These are phyloP conservation scores for Lanistes nyassanus DNA, from an alignment of 1,140 invertebrate genomes.

Conservation along the genomic window DNA sequence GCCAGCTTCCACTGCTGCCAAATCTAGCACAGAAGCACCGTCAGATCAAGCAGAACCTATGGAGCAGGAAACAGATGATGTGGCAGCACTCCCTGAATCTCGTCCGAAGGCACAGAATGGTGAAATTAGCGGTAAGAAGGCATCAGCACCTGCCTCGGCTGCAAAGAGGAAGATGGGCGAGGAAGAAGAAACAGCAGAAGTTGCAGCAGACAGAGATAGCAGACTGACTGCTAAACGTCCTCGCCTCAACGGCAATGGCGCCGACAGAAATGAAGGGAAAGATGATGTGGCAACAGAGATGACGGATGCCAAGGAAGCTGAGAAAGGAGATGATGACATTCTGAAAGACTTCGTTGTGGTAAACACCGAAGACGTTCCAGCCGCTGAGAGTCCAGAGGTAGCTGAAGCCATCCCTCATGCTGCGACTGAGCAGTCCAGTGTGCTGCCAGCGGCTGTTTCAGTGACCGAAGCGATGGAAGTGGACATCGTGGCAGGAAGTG, in stretches of 20 bases:
- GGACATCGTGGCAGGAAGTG: neutral
- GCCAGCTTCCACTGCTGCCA: neutral
- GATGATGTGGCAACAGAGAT: conserved; percentile 8
- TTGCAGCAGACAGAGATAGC: neutral
- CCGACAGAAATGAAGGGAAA: conserved; percentile 11
- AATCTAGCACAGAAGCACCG: neutral
- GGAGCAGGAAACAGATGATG: conserved; percentile 27
- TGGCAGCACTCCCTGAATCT: neutral
- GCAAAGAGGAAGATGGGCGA: conserved; percentile 32
- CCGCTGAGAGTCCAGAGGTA: conserved; percentile 54
- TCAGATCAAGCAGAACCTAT: conserved; percentile 1
- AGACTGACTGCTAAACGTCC: neutral
- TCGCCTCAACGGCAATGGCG: conserved; percentile 21
- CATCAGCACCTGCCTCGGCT: neutral
- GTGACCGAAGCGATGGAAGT: neutral
- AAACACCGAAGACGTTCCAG: conserved; percentile 56
- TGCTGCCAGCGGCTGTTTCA: neutral
- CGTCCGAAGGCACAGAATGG: neutral
- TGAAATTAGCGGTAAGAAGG: conserved; percentile 12
- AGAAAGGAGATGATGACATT: conserved; percentile 34
- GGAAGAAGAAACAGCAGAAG: conserved; percentile 20
- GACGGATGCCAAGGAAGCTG: conserved; percentile 12
- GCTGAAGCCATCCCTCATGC: conserved; percentile 23
- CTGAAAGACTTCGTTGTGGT: conserved; percentile 57
- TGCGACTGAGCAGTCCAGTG: neutral